Base-by-base conservation (phyloP, 2,888 invertebrate genomes). In the Drosophila suboccidentalis region DNA sequence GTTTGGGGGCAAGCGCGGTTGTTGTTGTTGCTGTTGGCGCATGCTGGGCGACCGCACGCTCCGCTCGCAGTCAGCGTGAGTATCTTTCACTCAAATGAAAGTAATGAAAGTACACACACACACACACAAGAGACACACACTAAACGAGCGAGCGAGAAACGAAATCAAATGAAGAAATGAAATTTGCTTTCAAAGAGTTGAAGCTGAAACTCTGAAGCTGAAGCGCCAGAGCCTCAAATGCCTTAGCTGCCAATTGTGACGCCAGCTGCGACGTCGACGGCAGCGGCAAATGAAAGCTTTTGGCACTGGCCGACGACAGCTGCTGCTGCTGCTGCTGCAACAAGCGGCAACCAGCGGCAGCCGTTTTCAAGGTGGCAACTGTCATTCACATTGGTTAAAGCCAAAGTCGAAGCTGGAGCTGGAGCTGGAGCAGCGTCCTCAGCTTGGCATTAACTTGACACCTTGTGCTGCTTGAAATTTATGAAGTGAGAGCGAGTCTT, bases 91-190 rank as follows among this genome's bases (percentile, higher is more conserved):
- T 87, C 80, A 80, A 89, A 87, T 87, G 86, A 87, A 87, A 87
- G 86, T 87, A 86, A 89, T 87, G 89, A 86, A 89, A 86, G 89
- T 89, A 87, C 72, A 59, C 44, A 58, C 51, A 60, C 49, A 49
- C 39, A 51, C 22, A 53, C 10, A 43, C 4, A 34, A n/a, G n/a
- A 55, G 11, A 19, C 76, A 58, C 49, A 62, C 47, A 66, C 54
- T 50, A 46, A 65, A 44, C 43, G 71, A 49, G 57, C 19, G 29
- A 46, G 38, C 32, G 32, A 32, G 32, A 32, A 32, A 32, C 75
- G 81, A 88, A 89, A 86, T 87, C 86, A 89, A 89, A 89, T 89
- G 85, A 89, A 89, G 82, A 89, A 87, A 89, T 89, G 90, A 87
- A 87, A 87, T 88, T 88, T 80, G 87, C 87, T 87, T 87, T 87